phyloP scores from a whole-genome alignment of 2,797 vertebrate species.

The Sciurus carolinensis region DNA sequence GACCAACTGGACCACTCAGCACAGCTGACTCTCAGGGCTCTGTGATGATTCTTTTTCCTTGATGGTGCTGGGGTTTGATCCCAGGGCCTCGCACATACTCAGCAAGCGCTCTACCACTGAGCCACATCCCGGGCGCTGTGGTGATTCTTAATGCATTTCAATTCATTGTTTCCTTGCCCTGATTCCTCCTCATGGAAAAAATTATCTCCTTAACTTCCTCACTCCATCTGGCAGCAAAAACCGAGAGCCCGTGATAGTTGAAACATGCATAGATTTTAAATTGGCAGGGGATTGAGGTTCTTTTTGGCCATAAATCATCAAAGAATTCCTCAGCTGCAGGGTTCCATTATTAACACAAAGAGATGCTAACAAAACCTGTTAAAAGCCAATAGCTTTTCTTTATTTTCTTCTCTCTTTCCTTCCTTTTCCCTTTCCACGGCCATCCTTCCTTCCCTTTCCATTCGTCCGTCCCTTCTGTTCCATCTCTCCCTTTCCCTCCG shows the following conservation, averaged over 20 bases:
- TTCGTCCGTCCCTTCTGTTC: slow-evolving; percentile 45
- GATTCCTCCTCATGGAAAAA: slow-evolving; percentile 76
- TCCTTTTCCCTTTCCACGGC: not conserved
- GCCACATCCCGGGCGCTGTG: too few species aligned
- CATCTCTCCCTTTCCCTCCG: not conserved
- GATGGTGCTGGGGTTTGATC: too few species aligned
- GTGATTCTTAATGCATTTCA: not conserved
- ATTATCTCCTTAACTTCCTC: slow-evolving; percentile 67
- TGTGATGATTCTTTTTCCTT: not conserved
- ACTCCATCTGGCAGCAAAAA: slow-evolving; percentile 70
- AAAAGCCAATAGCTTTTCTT: slow-evolving; percentile 44
- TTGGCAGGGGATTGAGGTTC: slow-evolving; percentile 60
- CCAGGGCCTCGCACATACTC: too few species aligned
- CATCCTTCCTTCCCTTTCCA: slow-evolving; percentile 2
- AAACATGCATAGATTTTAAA: slow-evolving; percentile 77
- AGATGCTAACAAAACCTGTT: slow-evolving; percentile 60
- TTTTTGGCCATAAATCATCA: slow-evolving; percentile 80
- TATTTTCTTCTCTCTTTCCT: slow-evolving; percentile 54
- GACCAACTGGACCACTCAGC: not conserved
- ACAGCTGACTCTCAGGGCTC: not conserved
- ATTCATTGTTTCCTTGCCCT: not conserved
- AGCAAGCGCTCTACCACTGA: too few species aligned
- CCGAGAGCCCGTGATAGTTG: slow-evolving; percentile 20
- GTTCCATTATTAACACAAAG: slow-evolving; percentile 73
- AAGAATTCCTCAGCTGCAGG: slow-evolving; percentile 72